Conservation (phyloP, 1,140 invertebrate species). For the Ceratitis capitata region DNA sequence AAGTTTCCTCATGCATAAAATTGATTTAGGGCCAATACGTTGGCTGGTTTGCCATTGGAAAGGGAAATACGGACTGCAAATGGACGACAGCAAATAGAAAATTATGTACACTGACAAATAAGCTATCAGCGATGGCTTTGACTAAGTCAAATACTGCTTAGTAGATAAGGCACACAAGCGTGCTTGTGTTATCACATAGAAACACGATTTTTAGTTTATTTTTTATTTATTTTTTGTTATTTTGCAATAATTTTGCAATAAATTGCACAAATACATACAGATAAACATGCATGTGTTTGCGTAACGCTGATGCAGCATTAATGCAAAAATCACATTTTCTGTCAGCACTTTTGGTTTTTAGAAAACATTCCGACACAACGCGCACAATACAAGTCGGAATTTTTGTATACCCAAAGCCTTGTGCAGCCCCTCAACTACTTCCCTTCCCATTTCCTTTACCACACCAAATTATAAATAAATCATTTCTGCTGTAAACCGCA, state of each 20-base stretch:
- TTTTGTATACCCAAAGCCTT: background rate
- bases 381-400: background rate
- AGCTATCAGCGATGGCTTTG: background rate
- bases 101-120: too few relatives aligned
- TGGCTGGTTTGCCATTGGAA: background rate
- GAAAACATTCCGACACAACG: background rate
- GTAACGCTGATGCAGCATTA: background rate
- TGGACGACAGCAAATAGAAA: background rate
- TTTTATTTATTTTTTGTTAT: background rate
- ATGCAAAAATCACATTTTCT: constrained; percentile 30
- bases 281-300: background rate
- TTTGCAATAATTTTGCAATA: background rate
- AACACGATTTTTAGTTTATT: too few relatives aligned
- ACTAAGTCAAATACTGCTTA: background rate
- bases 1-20: constrained; percentile 20
- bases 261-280: too few relatives aligned
- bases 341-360: constrained; percentile 29
- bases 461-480: background rate
- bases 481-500: background rate
- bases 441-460: background rate
- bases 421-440: too few relatives aligned
- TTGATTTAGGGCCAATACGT: background rate
- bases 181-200: too few relatives aligned
- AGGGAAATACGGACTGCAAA: background rate
- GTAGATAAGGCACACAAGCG: background rate